phyloP scores from a whole-genome alignment of 2,797 vertebrate species.

The Podarcis siculus region DNA sequence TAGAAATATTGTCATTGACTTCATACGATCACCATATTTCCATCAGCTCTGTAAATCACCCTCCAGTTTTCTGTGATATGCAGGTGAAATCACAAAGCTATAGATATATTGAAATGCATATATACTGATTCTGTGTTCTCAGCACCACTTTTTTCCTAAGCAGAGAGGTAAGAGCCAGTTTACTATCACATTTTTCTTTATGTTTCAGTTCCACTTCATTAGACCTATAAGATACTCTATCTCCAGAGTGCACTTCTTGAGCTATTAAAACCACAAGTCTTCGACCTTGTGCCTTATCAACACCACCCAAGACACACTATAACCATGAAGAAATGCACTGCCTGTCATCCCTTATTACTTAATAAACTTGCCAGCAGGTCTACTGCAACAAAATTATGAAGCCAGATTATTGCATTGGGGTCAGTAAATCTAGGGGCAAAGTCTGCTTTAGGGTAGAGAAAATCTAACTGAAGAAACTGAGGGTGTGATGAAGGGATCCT shows the following conservation, averaged over 20 bases:
- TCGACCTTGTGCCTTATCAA: slow-evolving; percentile 62
- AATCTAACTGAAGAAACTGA: slow-evolving; percentile 53
- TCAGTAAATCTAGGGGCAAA: slow-evolving; percentile 61
- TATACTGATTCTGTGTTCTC: slow-evolving; percentile 32
- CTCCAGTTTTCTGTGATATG: not conserved
- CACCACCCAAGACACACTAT: slow-evolving; percentile 48
- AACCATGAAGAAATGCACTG: slow-evolving; percentile 62
- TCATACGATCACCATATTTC: not conserved
- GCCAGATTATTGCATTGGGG: slow-evolving; percentile 53
- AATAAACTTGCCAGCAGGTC: slow-evolving; percentile 65
- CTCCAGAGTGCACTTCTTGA: slow-evolving; percentile 60
- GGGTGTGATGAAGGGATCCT: slow-evolving; percentile 38
- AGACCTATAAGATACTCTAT: slow-evolving; percentile 65
- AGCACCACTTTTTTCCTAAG: slow-evolving; percentile 43
- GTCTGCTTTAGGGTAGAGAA: slow-evolving; percentile 41
- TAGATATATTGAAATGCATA: slow-evolving; percentile 2
- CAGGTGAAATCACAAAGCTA: not conserved
- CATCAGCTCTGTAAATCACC: not conserved
- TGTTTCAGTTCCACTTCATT: slow-evolving; percentile 60
- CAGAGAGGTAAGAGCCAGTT: slow-evolving; percentile 46
- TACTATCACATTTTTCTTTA: slow-evolving; percentile 60
- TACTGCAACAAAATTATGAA: slow-evolving; percentile 67
- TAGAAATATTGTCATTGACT: not conserved
- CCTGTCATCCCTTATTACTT: slow-evolving; percentile 66
- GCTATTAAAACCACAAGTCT: slow-evolving; percentile 64